phyloP scores from a whole-genome alignment of 2,888 invertebrate genomes.

The Platycheirus albimanus region DNA sequence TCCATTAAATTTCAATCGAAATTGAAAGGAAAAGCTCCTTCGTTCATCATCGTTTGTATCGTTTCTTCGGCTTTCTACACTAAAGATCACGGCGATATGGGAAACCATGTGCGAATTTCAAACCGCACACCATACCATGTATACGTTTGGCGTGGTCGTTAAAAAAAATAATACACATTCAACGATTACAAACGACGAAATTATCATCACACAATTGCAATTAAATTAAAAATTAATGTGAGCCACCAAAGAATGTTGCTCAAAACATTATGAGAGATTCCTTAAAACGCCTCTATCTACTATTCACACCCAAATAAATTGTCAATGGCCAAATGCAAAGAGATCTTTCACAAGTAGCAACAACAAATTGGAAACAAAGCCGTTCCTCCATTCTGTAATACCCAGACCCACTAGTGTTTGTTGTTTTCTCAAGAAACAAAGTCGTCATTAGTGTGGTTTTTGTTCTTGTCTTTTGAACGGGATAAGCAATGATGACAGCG shows the following conservation, averaged over 20 bases:
- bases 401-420: not conserved
- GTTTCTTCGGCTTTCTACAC: constrained; percentile 48
- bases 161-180: constrained; percentile 47
- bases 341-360: constrained; percentile 47
- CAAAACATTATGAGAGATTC: constrained; percentile 2
- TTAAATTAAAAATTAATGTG: constrained; percentile 29
- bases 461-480: constrained; percentile 58
- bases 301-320: constrained; percentile 41
- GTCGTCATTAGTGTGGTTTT: constrained; percentile 59
- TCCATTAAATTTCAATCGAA: constrained; percentile 45
- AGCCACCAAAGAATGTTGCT: constrained; percentile 19
- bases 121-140: constrained; percentile 43
- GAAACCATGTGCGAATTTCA: constrained; percentile 51
- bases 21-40: constrained; percentile 63
- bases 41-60: constrained; percentile 14
- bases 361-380: constrained; percentile 13
- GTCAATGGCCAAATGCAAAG: constrained; percentile 19
- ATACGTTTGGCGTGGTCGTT: constrained; percentile 34
- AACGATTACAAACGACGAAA: constrained; percentile 49
- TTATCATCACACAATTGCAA: constrained; percentile 27
- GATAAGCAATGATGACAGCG: constrained; percentile 58
- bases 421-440: constrained; percentile 58
- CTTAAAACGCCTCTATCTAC: not conserved
- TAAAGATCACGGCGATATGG: constrained; percentile 35
- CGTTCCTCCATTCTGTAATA: constrained; percentile 9